Base-by-base conservation (phyloP, 2,113 vertebrate genomes). In the Rutilus rutilus region DNA sequence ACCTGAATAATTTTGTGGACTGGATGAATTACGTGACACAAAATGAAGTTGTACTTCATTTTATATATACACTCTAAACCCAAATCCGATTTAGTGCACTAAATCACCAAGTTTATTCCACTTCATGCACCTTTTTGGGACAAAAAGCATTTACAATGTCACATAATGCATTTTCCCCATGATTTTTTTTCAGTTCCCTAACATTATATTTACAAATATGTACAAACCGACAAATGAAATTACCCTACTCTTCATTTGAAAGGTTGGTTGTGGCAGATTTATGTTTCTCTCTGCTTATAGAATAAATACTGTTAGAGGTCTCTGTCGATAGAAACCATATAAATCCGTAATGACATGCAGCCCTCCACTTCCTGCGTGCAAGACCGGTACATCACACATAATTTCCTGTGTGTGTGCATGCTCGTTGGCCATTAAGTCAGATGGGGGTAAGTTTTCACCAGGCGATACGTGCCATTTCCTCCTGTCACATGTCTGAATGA, bases 391-490 rank as follows among this genome's bases (percentile, higher is more conserved):
- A 36, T 87, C 90, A 92, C 90, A 91, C 90, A 91, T 94, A 92
- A 93, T 93, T 94, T 94, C 92, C 91, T 73, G 42, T 82, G 60
- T 54, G 73, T 85, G 83, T 88, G 90, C 82, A 80, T 88, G 90
- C 91, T 89, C 87, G 85, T 89, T 92, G 93, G 89, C 90, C 92
- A 89, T 89, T 90, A 93, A 93, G 93, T 91, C 39, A 82, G 90
- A 93, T 91, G 91, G 47, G 91, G 89, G 91, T 88, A 87, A 87
- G 89, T 91, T 91, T 91, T 89, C 90, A 92, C 91, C 89, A 89
- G 89, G 89, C 86, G 88, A 88, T 89, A 90, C 36, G 78, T 88
- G 88, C 82, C 79, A 86, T 90, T 87, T 82, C 78, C 89, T 86
- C 82, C 83, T 82, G 87, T 89, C 79, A 78, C 85, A 85, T 89